phyloP scores from a whole-genome alignment of 2,888 invertebrate species.

The Amorpha juglandis region DNA sequence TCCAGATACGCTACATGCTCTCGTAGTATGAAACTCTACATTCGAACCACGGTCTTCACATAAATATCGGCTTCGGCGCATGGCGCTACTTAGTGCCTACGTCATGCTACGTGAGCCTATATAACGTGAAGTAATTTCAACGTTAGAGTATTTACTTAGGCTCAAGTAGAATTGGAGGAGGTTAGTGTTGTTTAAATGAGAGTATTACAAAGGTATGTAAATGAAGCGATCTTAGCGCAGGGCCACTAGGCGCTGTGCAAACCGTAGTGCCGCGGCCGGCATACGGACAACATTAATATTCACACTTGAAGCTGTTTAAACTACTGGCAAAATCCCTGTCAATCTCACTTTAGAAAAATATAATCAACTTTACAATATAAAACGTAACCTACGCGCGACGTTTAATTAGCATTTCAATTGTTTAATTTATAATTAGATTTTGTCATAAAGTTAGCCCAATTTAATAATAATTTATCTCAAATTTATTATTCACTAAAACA shows the following conservation, averaged over 20 bases:
- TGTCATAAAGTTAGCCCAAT: neutral
- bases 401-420: neutral
- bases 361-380: neutral
- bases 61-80: neutral
- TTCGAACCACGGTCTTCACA: neutral
- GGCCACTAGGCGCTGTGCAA: neutral
- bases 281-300: neutral
- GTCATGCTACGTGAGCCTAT: neutral
- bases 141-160: slow-evolving; percentile 14
- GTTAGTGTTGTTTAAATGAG: slow-evolving; percentile 5
- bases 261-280: neutral
- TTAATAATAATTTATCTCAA: neutral
- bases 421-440: neutral
- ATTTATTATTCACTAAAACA: neutral
- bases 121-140: neutral
- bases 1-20: too few species aligned
- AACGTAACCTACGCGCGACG: too few species aligned
- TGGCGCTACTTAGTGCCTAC: neutral
- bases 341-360: neutral
- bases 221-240: neutral
- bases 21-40: neutral
- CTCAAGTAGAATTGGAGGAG: neutral
- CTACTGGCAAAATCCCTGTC: neutral
- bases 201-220: slow-evolving; percentile 12
- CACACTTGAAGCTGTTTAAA: neutral